Evolutionary conservation across 2,113 vertebrate genomes (phyloP).

Genomic region (Petromus typicus): DNA sequence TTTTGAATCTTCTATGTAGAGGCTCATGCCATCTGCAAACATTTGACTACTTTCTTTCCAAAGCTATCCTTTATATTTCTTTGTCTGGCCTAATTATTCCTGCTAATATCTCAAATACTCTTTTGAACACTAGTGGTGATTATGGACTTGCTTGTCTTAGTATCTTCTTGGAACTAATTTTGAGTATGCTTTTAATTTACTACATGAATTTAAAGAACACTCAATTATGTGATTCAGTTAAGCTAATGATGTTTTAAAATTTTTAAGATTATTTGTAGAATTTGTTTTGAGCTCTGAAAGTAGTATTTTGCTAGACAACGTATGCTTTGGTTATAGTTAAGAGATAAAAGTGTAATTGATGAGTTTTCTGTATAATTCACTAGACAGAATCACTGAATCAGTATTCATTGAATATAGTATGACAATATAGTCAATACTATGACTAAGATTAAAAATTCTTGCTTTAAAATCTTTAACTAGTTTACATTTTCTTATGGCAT

Average conservation of each 20-base stretch:
- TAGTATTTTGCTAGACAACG: neutral
- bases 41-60: neutral
- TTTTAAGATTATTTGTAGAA: constrained; percentile 18
- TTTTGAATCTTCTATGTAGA: neutral
- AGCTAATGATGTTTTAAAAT: neutral
- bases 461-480: neutral
- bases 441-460: neutral
- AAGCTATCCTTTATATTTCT: neutral
- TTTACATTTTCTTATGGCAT: neutral
- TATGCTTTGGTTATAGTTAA: neutral
- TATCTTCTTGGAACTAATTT: neutral
- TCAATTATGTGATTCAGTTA: neutral
- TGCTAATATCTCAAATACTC: neutral
- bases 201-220: neutral
- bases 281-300: constrained; percentile 33
- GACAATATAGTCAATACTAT: neutral
- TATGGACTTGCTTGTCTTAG: neutral
- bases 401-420: neutral
- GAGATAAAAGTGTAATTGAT: neutral
- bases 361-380: neutral
- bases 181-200: neutral
- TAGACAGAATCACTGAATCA: neutral
- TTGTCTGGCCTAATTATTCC: neutral
- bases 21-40: neutral
- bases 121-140: neutral